Percentiles rank a stretch among this genome's conserved stretches.
Evolutionary conservation across 2,113 vertebrate genomes (phyloP).

Genomic region (Podarcis raffonei): DNA sequence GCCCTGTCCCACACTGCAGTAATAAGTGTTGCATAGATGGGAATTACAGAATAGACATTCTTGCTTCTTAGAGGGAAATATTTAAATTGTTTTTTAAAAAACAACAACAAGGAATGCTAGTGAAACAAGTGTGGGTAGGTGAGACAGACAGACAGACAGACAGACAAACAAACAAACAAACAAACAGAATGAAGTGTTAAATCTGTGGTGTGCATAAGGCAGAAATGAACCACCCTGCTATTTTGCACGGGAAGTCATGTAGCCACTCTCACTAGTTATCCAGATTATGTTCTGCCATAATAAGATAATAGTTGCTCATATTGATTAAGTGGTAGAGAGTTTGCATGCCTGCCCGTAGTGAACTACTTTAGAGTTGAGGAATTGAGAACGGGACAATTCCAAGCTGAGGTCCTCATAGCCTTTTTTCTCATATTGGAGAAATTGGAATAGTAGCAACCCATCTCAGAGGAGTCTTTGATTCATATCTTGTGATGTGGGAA

Average conservation of each 20-base stretch:
- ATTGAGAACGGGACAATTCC: not conserved
- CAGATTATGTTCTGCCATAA: not conserved
- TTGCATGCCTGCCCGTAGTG: not conserved
- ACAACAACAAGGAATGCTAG: not conserved
- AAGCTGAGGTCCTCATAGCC: not conserved
- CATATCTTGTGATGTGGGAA: not conserved
- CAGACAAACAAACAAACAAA: not conserved
- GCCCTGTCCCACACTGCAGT: accelerated
- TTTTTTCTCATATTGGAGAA: not conserved
- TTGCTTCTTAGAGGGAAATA: not conserved
- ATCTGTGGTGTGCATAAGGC: not conserved
- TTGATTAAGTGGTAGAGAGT: not conserved
- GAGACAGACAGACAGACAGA: not conserved
- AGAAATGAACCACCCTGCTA: not conserved
- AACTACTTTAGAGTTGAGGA: not conserved
- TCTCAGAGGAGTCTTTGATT: not conserved
- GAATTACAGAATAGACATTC: not conserved
- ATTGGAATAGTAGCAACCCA: not conserved
- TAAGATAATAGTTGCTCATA: not conserved
- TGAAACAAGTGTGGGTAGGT: not conserved
- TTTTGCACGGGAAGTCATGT: not conserved
- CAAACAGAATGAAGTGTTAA: not conserved
- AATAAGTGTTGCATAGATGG: not conserved
- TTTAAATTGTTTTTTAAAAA: not conserved
- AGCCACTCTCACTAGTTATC: not conserved